phyloP scores from a whole-genome alignment of 2,113 vertebrate genomes.

The Heterotilapia buettikoferi region DNA sequence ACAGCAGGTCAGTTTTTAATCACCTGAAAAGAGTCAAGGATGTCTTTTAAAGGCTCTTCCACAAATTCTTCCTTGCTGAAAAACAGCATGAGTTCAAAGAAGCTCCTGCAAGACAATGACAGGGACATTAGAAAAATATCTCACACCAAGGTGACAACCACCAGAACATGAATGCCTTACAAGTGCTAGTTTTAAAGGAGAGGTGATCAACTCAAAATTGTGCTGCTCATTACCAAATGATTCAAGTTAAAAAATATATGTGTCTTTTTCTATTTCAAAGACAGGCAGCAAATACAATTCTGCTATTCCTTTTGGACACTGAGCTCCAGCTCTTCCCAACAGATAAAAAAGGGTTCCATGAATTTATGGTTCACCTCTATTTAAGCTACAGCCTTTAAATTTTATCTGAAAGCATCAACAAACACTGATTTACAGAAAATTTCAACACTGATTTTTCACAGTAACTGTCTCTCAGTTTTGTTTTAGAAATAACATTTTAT shows the following conservation, averaged over 20 bases:
- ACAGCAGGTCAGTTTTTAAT: not conserved
- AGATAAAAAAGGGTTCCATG: not conserved
- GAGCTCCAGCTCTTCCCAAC: not conserved
- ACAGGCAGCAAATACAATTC: not conserved
- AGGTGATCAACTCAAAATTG: not conserved
- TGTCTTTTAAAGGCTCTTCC: constrained; percentile 93
- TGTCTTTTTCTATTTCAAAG: not conserved
- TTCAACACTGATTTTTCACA: not conserved
- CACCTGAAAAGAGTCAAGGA: constrained; percentile 94
- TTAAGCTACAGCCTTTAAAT: not conserved
- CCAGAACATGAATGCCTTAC: not conserved
- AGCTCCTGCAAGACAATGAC: constrained; percentile 79
- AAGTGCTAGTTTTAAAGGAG: not conserved
- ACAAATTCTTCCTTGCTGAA: constrained; percentile 96
- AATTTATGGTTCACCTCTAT: not conserved
- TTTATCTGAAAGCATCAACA: not conserved
- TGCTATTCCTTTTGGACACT: not conserved
- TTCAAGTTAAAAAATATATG: not conserved
- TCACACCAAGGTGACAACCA: not conserved
- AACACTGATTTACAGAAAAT: not conserved
- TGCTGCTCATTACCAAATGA: not conserved
- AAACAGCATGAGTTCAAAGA: constrained; percentile 97
- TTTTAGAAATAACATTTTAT: not conserved
- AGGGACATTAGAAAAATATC: not conserved
- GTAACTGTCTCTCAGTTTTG: not conserved